These are phyloP conservation scores for Parambassis ranga DNA, from an alignment of 2,797 vertebrate species.

Conservation along the genomic window DNA sequence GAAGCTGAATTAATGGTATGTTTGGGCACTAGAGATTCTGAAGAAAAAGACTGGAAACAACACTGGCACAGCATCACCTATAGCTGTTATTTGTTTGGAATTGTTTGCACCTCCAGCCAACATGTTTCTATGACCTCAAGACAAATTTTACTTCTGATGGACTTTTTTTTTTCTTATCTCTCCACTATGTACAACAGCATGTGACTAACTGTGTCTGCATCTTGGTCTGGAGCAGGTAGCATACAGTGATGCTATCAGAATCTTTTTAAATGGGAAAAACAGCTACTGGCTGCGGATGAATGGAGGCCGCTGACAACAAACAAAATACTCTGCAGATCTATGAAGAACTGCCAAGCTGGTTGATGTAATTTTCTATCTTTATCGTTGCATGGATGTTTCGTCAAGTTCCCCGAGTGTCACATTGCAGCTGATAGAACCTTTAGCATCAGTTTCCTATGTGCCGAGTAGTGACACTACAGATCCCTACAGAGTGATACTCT, in stretches of 20 bases:
- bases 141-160: not conserved
- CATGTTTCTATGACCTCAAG: not conserved
- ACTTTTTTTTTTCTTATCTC: no score
- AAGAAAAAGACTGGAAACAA: not conserved
- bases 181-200: not conserved
- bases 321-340: not conserved
- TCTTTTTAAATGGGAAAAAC: not conserved
- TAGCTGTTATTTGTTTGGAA: not conserved
- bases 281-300: not conserved
- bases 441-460: no score
- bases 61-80: not conserved
- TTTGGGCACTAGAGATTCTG: not conserved
- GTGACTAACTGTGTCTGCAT: not conserved
- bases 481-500: no score
- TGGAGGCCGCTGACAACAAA: not conserved
- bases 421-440: no score
- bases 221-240: not conserved
- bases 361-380: not conserved
- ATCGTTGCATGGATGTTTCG: no score
- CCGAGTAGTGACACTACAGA: no score
- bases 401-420: no score
- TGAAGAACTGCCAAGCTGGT: not conserved
- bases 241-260: not conserved
- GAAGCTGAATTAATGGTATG: not conserved
- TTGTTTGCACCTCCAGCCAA: not conserved